phyloP scores from a whole-genome alignment of 2,888 invertebrate species.

The Quadroppia sp. region DNA sequence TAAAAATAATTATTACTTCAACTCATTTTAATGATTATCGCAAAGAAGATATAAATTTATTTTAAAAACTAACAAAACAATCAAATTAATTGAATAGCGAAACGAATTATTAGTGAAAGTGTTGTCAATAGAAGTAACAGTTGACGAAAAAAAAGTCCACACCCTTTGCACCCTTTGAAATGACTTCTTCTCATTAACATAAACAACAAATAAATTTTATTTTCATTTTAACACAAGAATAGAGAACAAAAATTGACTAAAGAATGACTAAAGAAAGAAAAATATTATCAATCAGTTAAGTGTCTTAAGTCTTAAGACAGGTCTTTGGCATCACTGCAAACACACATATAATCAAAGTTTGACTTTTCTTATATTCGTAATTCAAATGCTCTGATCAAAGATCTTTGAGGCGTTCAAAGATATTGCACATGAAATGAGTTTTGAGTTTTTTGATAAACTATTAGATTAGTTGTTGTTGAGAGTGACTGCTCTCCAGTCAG shows the following conservation, averaged over 20 bases:
- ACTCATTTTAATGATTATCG: too few relatives aligned
- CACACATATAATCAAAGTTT: conserved; percentile 1
- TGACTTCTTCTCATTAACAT: too few relatives aligned
- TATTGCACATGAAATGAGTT: conserved; percentile 22
- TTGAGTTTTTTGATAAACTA: conserved; percentile 9
- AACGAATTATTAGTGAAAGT: too few relatives aligned
- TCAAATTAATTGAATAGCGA: too few relatives aligned
- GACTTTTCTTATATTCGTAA: not conserved
- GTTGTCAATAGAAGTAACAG: too few relatives aligned
- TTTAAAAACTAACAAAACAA: too few relatives aligned
- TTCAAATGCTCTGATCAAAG: not conserved
- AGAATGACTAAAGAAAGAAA: not conserved
- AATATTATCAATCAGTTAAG: not conserved
- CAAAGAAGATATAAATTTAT: too few relatives aligned
- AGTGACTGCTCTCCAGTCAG: too few relatives aligned
- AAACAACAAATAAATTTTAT: too few relatives aligned
- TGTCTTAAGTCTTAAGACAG: not conserved
- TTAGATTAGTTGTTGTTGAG: not conserved
- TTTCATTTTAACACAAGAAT: not conserved
- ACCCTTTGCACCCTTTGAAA: too few relatives aligned
- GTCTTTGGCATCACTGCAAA: conserved; percentile 22
- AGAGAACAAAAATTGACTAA: not conserved
- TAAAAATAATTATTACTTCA: too few relatives aligned
- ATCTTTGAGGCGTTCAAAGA: conserved; percentile 10
- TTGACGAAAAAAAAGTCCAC: too few relatives aligned